A percentile compares a stretch with the other conserved stretches of the same genome.
These are phyloP conservation scores for Erebia ligea DNA, from an alignment of 2,888 invertebrate genomes.

Conservation along the genomic window DNA sequence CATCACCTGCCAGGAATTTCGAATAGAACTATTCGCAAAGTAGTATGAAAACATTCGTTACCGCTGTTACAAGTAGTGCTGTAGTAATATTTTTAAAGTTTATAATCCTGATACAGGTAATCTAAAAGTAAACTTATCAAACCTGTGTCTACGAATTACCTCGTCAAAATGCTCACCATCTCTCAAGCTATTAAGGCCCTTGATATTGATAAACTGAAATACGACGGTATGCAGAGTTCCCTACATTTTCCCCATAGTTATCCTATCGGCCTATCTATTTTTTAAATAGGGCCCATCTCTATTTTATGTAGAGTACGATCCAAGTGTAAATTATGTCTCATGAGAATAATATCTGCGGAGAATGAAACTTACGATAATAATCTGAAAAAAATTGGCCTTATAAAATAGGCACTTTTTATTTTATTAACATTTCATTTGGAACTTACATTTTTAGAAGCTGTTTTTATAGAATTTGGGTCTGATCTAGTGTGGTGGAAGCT, in stretches of 20 bases:
- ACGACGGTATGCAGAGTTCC: slow-evolving; percentile 29
- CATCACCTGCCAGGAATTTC: no score
- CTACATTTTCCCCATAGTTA: slow-evolving; percentile 11
- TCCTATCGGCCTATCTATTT: slow-evolving; percentile 9
- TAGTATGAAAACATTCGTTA: no score
- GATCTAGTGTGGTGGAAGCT: no score
- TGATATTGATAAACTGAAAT: slow-evolving; percentile 47
- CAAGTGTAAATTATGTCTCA: slow-evolving; percentile 12
- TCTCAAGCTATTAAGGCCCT: slow-evolving; percentile 63
- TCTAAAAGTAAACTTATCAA: neutral
- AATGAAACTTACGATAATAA: neutral
- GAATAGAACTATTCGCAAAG: no score
- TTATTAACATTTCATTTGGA: no score
- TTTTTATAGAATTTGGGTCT: no score
- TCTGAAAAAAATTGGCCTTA: neutral
- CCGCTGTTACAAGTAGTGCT: neutral
- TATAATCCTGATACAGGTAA: neutral
- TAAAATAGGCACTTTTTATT: no score
- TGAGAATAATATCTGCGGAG: neutral
- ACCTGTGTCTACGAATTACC: neutral
- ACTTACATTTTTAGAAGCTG: no score
- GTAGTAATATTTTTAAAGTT: neutral
- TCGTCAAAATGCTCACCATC: slow-evolving; percentile 42
- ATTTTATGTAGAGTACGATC: slow-evolving; percentile 3
- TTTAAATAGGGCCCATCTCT: slow-evolving; percentile 14